Base-by-base conservation (phyloP, 2,113 vertebrate species). In the Prionailurus viverrinus region DNA sequence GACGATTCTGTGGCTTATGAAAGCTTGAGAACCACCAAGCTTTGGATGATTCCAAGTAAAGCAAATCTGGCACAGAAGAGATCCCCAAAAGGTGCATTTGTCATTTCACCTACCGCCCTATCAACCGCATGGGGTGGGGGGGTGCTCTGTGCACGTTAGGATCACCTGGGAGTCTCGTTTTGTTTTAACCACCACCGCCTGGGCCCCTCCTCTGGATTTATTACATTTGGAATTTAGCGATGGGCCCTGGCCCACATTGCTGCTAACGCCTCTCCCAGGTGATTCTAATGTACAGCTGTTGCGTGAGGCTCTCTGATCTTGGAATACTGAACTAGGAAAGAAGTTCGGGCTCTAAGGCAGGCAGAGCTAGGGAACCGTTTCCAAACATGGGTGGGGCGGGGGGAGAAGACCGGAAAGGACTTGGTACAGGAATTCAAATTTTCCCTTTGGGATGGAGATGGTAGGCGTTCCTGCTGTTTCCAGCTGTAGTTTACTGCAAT, bases 371-470 rank as follows among this genome's bases (percentile, higher is more conserved):
- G 36, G 69, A 89, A 68, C 51, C 11, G 1, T 95, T 89, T 88
- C 63, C 79, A n/a, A 78, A 69, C 63, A 13, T 21, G 76, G 76
- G 76, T 53, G 84, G 66, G 29, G 53, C 83, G 8, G 29, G 48
- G 89, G 4, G 31, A 45, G 68, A 73, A n/a, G 73, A 61, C 91
- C 76, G 91, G 97, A 98, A 98, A 94, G 86, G 93, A 84, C 87
- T 66, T 23, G 41, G 65, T 78, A 58, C 90, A 66, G 83, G 90
- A 92, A 97, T 97, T 97, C 96, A 79, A 82, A 97, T 81, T 10
- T 96, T 91, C 81, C 92, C 94, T 98, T 98, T 97, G 53, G 94
- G 96, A 97, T 98, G 97, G 98, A 97, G 96, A 97, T 97, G 81
- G 41, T 41, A 63, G 92, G 92, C 13, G 8, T 25, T 29, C 89